Percentiles rank a stretch among this genome's conserved stretches.
phyloP scores from a whole-genome alignment of 2,888 invertebrate species.

The Exephanes ischioxanthus region DNA sequence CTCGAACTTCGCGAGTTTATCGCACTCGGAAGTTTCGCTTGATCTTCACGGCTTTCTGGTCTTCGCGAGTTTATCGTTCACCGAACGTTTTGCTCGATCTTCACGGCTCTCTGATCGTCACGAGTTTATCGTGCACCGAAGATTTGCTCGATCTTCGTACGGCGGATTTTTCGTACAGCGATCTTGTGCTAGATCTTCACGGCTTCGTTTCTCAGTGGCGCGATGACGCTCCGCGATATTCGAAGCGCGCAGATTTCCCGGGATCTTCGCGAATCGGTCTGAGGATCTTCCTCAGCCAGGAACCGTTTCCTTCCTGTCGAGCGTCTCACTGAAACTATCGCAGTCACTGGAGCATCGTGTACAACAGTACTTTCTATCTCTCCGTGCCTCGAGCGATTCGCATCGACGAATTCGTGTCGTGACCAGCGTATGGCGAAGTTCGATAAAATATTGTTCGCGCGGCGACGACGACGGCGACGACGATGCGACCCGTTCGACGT shows the following conservation, averaged over 20 bases:
- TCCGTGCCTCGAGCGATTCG: slow-evolving; percentile 15
- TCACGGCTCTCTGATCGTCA: background rate
- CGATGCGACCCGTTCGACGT: slow-evolving; percentile 79
- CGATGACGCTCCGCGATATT: background rate
- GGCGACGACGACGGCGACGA: slow-evolving; percentile 65
- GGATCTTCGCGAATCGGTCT: background rate
- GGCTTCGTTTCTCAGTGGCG: background rate
- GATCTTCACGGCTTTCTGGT: background rate
- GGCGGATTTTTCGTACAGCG: too few relatives aligned
- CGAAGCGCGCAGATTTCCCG: background rate
- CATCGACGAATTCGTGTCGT: slow-evolving; percentile 9
- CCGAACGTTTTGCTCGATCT: background rate
- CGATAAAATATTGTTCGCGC: slow-evolving; percentile 3
- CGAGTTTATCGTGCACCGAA: background rate
- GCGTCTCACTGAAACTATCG: slow-evolving; percentile 29
- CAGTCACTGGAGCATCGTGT: slow-evolving; percentile 26
- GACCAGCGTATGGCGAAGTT: background rate
- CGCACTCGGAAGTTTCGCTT: background rate
- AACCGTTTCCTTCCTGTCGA: slow-evolving; percentile 12
- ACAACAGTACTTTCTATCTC: slow-evolving; percentile 22
- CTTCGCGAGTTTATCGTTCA: background rate
- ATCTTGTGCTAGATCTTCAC: background rate
- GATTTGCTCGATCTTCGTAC: background rate
- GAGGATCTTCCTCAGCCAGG: background rate
- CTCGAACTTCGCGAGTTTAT: background rate